These are phyloP conservation scores for Cariama cristata DNA, from an alignment of 2,113 vertebrate species.

Conservation along the genomic window DNA sequence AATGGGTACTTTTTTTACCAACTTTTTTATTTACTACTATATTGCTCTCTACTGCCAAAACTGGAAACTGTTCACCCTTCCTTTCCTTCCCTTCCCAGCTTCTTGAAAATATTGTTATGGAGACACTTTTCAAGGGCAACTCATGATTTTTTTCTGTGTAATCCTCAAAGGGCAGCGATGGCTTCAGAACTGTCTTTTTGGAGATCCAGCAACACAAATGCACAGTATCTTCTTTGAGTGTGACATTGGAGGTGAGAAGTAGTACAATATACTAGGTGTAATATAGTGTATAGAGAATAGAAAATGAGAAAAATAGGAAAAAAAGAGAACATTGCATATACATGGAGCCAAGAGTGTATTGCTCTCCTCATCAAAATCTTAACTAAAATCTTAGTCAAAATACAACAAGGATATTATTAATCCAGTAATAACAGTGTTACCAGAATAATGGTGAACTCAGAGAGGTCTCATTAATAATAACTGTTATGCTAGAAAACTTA, in stretches of 20 bases:
- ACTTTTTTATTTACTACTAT: background rate
- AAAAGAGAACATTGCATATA: background rate
- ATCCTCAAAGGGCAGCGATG: background rate
- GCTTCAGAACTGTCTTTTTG: background rate
- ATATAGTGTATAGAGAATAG: background rate
- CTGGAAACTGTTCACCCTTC: background rate
- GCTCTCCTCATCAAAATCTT: background rate
- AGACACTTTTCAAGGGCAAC: background rate
- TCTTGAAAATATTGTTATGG: background rate
- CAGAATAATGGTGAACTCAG: background rate
- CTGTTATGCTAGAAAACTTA: background rate
- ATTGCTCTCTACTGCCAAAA: background rate
- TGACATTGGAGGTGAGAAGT: background rate
- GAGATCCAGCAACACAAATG: background rate
- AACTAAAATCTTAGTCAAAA: background rate
- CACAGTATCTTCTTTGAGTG: background rate
- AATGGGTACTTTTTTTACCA: background rate
- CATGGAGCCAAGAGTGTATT: background rate
- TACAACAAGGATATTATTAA: background rate
- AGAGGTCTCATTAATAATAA: background rate
- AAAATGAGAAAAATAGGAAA: background rate
- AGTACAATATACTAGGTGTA: background rate
- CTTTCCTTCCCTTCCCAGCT: background rate
- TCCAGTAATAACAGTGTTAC: background rate
- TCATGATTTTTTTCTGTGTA: background rate